Evolutionary conservation across 2,113 vertebrate species (phyloP).

Genomic region (Chitala chitala): DNA sequence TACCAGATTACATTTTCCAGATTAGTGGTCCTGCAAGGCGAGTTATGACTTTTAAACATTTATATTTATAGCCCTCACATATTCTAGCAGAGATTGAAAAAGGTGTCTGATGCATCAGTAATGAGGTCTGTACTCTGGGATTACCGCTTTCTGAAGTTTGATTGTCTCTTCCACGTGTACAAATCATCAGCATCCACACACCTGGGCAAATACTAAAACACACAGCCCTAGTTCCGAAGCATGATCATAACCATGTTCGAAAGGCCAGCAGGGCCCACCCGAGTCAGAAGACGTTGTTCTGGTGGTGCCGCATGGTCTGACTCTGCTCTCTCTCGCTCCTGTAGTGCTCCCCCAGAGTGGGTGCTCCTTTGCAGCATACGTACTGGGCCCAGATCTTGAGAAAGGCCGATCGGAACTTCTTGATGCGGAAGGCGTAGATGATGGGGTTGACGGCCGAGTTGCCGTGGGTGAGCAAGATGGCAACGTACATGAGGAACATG

Average conservation of each 20-base stretch:
- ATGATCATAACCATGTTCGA: neutral
- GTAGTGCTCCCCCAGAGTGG: slow-evolving; percentile 49
- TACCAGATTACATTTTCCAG: too few relatives aligned
- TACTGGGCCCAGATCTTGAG: slow-evolving; percentile 88
- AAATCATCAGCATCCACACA: neutral
- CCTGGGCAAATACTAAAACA: too few relatives aligned
- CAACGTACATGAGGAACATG: slow-evolving; percentile 71
- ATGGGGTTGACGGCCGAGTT: slow-evolving; percentile 98
- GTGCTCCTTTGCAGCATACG: slow-evolving; percentile 74
- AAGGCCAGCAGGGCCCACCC: neutral
- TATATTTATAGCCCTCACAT: slow-evolving; percentile 8
- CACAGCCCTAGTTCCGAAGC: too few relatives aligned
- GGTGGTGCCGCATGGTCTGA: slow-evolving; percentile 34
- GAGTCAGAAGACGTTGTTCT: slow-evolving; percentile 13
- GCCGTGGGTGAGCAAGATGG: slow-evolving; percentile 90
- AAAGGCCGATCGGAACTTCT: slow-evolving; percentile 88
- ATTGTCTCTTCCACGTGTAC: neutral
- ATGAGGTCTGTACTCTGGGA: neutral
- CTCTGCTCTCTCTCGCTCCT: slow-evolving; percentile 59
- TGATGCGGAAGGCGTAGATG: slow-evolving; percentile 90
- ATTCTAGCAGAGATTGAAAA: neutral
- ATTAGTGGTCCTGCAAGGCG: neutral
- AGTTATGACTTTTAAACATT: neutral
- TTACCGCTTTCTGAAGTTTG: neutral
- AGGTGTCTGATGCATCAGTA: neutral